These are phyloP conservation scores for Eurois occulta DNA, from an alignment of 2,888 invertebrate genomes.

Conservation along the genomic window DNA sequence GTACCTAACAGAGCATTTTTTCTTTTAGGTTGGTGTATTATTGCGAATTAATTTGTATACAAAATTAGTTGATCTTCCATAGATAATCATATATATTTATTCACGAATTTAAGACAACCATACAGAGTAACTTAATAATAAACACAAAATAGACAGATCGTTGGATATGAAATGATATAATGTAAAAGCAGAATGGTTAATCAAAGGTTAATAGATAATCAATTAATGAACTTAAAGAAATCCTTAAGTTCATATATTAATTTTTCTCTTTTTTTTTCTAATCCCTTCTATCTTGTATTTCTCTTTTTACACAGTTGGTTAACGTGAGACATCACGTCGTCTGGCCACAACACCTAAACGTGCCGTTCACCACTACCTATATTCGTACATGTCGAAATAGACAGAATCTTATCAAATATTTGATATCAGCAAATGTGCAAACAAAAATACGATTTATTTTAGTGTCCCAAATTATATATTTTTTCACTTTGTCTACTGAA, in stretches of 20 bases:
- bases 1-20: not conserved
- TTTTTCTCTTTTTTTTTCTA: not conserved
- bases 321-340: conserved; percentile 25
- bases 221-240: not conserved
- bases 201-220: too few relatives aligned
- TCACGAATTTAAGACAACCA: too few relatives aligned
- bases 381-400: not conserved
- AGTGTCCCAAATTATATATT: not conserved
- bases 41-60: not conserved
- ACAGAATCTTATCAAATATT: not conserved
- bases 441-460: conserved; percentile 5
- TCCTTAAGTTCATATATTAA: not conserved
- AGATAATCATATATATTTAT: too few relatives aligned
- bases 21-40: not conserved
- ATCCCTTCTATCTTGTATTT: not conserved
- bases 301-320: conserved; percentile 35
- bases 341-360: conserved; percentile 37
- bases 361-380: not conserved
- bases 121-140: too few relatives aligned
- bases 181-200: too few relatives aligned
- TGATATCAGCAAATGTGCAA: conserved; percentile 56
- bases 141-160: too few relatives aligned
- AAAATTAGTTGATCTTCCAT: not conserved
- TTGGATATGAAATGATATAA: too few relatives aligned
- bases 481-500: conserved; percentile 8